These are phyloP conservation scores for Globodera ellingtonae DNA, from an alignment of 1,140 invertebrate genomes.

Conservation along the genomic window DNA sequence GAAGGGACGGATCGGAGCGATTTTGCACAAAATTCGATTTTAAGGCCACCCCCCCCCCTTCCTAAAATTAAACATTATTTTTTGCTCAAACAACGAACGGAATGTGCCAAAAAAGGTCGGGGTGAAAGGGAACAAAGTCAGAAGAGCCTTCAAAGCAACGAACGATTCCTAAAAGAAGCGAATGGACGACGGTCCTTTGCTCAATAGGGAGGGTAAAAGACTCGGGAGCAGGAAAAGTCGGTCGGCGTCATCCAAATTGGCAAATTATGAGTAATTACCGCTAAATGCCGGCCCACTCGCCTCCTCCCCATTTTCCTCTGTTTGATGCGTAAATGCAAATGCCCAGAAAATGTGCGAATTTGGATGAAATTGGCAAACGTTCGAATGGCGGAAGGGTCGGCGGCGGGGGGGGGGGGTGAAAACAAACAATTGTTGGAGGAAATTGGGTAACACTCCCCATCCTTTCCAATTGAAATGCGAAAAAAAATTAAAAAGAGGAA, in stretches of 20 bases:
- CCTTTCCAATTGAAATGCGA: no score
- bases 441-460: not conserved
- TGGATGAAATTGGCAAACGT: not conserved
- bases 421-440: not conserved
- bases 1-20: not conserved
- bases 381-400: not conserved
- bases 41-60: no score
- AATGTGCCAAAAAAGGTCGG: no score
- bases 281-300: no score
- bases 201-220: not conserved
- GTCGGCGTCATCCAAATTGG: not conserved
- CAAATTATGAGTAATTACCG: not conserved
- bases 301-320: not conserved
- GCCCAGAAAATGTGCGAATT: not conserved
- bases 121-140: no score
- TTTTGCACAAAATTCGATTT: no score
- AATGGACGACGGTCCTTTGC: no score
- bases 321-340: slow-evolving; percentile 1
- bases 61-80: no score
- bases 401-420: not conserved
- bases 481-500: no score
- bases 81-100: no score
- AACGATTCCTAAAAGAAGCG: no score
- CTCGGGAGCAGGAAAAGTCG: not conserved
- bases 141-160: no score